A percentile compares a stretch with the other conserved stretches of the same genome.
These are phyloP conservation scores for Cyphomyrmex costatus DNA, from an alignment of 1,140 invertebrate genomes.

Conservation along the genomic window DNA sequence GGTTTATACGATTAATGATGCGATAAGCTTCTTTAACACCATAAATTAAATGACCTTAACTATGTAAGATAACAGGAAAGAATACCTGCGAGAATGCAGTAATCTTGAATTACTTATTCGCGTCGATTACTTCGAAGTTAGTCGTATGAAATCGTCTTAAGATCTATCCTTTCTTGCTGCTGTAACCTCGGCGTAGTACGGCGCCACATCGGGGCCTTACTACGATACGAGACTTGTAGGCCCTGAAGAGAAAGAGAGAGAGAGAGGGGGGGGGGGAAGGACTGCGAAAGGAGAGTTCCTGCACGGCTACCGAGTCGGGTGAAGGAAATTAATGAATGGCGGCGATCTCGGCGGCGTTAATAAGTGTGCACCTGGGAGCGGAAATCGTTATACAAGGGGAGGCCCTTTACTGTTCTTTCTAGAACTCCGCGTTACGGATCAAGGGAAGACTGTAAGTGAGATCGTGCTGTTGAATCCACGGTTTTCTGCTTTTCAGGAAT, in stretches of 20 bases:
- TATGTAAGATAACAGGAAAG: not conserved
- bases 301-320: conserved; percentile 66
- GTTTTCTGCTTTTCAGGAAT: conserved; percentile 13
- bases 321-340: conserved; percentile 82
- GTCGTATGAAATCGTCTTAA: conserved; percentile 47
- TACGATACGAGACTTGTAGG: conserved; percentile 56
- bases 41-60: not conserved
- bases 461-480: not conserved
- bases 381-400: conserved; percentile 26
- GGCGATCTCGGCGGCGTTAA: conserved; percentile 73
- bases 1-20: too few relatives aligned
- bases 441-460: not conserved
- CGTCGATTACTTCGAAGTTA: not conserved
- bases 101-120: not conserved
- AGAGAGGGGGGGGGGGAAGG: too few relatives aligned
- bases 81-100: not conserved
- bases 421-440: not conserved
- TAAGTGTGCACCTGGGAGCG: conserved; percentile 65
- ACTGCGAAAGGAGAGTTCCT: conserved; percentile 60
- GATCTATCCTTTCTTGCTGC: conserved; percentile 67
- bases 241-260: conserved; percentile 32
- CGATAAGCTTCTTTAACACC: too few relatives aligned
- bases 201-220: conserved; percentile 59
- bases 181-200: conserved; percentile 70
- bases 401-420: conserved; percentile 17